Base-by-base conservation (phyloP, 2,113 vertebrate species). In the Poeciliopsis retropinna region DNA sequence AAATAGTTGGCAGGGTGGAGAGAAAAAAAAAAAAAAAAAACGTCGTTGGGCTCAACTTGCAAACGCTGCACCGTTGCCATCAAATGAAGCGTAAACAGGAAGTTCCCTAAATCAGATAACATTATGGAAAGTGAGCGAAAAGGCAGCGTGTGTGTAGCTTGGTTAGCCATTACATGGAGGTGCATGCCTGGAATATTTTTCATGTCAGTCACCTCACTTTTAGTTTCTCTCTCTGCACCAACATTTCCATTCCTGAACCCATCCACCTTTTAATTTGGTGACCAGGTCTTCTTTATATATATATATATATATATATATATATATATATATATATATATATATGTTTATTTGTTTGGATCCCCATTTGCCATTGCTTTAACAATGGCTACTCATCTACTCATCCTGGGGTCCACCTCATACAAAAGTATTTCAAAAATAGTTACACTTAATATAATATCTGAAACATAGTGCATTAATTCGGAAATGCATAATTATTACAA, bases 161-260 rank as follows among this genome's bases (percentile, higher is more conserved):
- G 34, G 76, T 89, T 84, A 75, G 76, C 82, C 74, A 82, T 84
- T 84, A 88, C 85, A 78, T 34, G 64, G 87, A 79, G 80, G 69
- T 80, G 76, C 89, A 92, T 93, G 85, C 82, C 89, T 63, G 73
- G 74, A 80, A 91, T 93, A 74, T 63, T 86, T 88, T 70, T 25
- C 70, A 77, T 83, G 69, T 6, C 69, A 81, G 85, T 87, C 81
- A 88, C 81, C 79, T 81, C 72, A 87, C 57, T 82, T 60, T 70
- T 70, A 64, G 32, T 62, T 68, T 73, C 39, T 60, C 57, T 80
- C 63, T 64, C 41, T 64, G 78, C 65, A 39, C 73, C 70, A 70
- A 44, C 63, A 66, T 28, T 28, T 67, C 64, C 60, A 22, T 67
- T 61, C 57, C 27, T 41, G 1, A 41, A 41, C 39, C 39, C 39